phyloP scores from a whole-genome alignment of 2,113 vertebrate species.

The Callaeas wilsoni region DNA sequence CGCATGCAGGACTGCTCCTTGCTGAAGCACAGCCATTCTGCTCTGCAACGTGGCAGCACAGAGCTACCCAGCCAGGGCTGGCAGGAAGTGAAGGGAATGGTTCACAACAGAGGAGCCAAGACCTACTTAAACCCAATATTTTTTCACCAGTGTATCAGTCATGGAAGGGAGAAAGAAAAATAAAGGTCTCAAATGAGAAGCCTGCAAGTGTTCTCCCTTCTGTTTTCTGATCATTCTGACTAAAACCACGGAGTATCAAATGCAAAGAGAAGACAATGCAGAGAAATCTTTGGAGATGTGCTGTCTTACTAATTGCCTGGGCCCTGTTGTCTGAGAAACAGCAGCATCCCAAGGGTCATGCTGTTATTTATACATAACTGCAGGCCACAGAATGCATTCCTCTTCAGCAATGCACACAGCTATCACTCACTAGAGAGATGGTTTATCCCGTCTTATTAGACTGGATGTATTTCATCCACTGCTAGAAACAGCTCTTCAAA shows the following conservation, averaged over 20 bases:
- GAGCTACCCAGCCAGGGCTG: not conserved
- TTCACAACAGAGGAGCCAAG: not conserved
- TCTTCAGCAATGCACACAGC: not conserved
- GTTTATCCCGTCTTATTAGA: not conserved
- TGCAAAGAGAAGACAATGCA: not conserved
- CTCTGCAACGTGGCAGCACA: constrained; percentile 1
- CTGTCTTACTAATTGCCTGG: not conserved
- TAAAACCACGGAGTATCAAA: not conserved
- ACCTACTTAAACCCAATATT: not conserved
- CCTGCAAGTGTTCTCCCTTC: not conserved
- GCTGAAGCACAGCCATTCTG: not conserved
- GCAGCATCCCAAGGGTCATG: not conserved
- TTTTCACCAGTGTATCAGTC: not conserved
- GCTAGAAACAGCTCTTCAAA: not conserved
- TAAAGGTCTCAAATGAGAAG: not conserved
- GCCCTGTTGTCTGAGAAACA: not conserved
- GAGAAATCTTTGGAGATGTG: not conserved
- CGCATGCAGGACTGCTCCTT: not conserved
- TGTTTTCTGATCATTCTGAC: not conserved
- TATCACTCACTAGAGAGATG: not conserved
- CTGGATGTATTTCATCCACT: not conserved
- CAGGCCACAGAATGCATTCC: not conserved
- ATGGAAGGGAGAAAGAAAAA: not conserved
- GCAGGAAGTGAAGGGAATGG: not conserved
- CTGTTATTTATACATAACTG: not conserved